Evolutionary conservation across 2,113 vertebrate species (phyloP), one percentile per base, ranked within the genome.

Genomic region (Pelmatolapia mariae): DNA sequence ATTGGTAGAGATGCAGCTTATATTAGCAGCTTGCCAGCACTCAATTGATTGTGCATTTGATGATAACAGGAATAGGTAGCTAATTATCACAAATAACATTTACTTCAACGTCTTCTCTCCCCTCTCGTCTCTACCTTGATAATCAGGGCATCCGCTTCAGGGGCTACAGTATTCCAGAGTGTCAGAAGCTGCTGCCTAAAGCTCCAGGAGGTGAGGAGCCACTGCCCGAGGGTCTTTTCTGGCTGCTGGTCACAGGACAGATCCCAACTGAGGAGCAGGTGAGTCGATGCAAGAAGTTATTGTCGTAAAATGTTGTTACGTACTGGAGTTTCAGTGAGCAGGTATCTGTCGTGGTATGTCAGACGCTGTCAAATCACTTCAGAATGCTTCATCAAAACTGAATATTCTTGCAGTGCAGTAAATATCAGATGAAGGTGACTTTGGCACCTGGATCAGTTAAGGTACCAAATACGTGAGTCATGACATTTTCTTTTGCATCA

Each of bases 91-190:
- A 61, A 33, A 19, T 33, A 53, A 8, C 15, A 13, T 8, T 50
- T 16, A 53, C 6, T 29, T 84, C 38, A 10, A 2, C 3, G 3
- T 52, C 12, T 22, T 56, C 6, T 81, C 5, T 3, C 43, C 6
- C 52, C 13, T 81, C 5, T 3, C 33, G 1, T 63, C 18, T 90
- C 43, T 86, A 15, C n/a, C 2, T 84, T 56, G 53, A 26, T 50
- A 7, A 40, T 22, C 91, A 99, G 98, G 98, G 98, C 45, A 99
- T 99, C 91, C 98, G 98, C 90, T 99, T 99, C 94, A 96, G 98
- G 3, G 98, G 98, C 19, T 98, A 98, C 95, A 99, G 98, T 95
- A 99, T 99, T 86, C 98, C 98, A 4, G 98, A 99, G 88, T 99
- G 98, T 90, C 98, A 99, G 95, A 94, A 98, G 93, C 84, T 98